A percentile compares a stretch with the other conserved stretches of the same genome.
phyloP scores from a whole-genome alignment of 2,888 invertebrate species.

The Digitonthophagus gazella region DNA sequence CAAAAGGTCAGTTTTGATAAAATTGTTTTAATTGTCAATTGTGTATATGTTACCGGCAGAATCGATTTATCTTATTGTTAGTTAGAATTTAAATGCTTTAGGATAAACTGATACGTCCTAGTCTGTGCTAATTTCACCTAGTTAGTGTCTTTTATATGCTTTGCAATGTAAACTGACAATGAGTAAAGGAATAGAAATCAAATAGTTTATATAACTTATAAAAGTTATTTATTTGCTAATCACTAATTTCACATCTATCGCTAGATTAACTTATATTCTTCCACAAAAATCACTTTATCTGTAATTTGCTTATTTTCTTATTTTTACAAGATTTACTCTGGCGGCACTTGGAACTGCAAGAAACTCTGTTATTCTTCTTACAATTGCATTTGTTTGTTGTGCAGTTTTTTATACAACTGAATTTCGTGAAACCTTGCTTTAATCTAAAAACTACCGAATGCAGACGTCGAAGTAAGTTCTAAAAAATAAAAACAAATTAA shows the following conservation, averaged over 20 bases:
- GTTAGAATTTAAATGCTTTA: too few relatives aligned
- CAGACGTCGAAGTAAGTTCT: background rate
- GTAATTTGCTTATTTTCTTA: too few relatives aligned
- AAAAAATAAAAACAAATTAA: background rate
- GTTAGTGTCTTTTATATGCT: background rate
- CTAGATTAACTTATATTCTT: background rate
- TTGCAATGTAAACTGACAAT: background rate
- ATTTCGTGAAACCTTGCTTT: background rate
- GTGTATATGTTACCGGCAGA: too few relatives aligned
- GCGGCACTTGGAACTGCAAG: background rate
- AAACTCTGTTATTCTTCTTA: background rate
- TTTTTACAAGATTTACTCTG: too few relatives aligned
- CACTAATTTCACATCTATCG: too few relatives aligned
- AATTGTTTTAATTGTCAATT: too few relatives aligned
- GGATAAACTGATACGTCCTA: too few relatives aligned
- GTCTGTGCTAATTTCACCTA: too few relatives aligned
- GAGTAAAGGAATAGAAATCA: background rate
- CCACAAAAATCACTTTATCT: background rate
- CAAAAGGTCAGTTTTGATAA: too few relatives aligned
- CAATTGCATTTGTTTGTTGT: background rate
- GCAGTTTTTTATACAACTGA: background rate
- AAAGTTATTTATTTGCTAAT: too few relatives aligned
- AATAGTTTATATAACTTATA: too few relatives aligned
- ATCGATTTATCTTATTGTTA: too few relatives aligned
- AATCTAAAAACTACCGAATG: background rate